Base-by-base conservation (phyloP, 2,113 vertebrate species). In the Saimiri boliviensis region DNA sequence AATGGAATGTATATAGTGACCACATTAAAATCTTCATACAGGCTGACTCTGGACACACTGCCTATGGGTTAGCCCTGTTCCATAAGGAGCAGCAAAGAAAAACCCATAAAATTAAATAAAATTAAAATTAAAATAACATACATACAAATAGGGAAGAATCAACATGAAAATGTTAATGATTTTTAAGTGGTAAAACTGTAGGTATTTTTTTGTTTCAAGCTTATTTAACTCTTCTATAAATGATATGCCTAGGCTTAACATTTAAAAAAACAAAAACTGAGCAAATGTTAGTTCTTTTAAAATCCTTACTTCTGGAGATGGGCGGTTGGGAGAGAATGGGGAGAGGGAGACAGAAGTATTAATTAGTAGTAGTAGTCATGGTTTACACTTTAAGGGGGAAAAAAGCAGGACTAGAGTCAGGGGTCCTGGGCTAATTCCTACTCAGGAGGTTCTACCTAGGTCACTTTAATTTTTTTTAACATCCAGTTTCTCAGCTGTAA, bases 401-500 rank as follows among this genome's bases (percentile, higher is more conserved):
- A 25, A 56, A 32, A 47, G 35, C 32, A 66, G 49, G 42, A 81
- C 21, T 45, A 71, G 14, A 17, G 6, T 80, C 13, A 83, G n/a
- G 14, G 27, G n/a, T 58, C n/a, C 30, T 14, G 5, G 3, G 7
- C 79, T 92, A 30, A 76, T 70, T 89, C n/a, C 30, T 89, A 94
- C 35, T 95, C 40, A 35, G 37, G 35, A 92, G 49, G 25, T 5
- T 86, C 4, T 16, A 63, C 56, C 16, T 89, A 77, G 21, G 35
- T 74, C 45, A 76, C 54, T 58, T 40, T 40, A 87, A 54, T 68
- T 82, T 89, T 95, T 42, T 45, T 81, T 76, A 82, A 77, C 25
- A 94, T 71, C 40, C 74, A 13, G 60, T 86, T 94, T 90, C 85
- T 94, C 52, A 81, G 86, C 32, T 70, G 73, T 73, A 70, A 93